Conservation (phyloP, 2,113 vertebrate genomes). For the Halcyon senegalensis region DNA sequence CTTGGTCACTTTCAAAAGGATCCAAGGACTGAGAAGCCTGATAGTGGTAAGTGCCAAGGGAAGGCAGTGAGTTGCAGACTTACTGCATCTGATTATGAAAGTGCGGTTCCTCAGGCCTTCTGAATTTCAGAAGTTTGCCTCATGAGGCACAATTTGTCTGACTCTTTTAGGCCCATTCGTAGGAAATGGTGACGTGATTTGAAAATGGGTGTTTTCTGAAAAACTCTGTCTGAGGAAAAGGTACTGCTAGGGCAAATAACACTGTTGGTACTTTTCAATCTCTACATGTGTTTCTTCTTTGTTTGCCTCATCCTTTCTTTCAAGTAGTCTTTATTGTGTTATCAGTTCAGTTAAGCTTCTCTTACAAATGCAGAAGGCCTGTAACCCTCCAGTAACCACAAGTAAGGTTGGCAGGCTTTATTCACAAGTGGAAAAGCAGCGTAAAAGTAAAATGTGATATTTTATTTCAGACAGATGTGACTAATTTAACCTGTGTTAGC, state of each 20-base stretch:
- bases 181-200: not conserved
- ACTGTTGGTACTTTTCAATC: not conserved
- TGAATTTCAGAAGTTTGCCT: not conserved
- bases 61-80: not conserved
- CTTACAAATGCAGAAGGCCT: not conserved
- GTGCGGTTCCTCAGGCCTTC: not conserved
- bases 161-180: not conserved
- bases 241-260: not conserved
- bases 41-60: not conserved
- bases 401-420: not conserved
- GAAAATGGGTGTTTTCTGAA: not conserved
- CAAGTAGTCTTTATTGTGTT: not conserved
- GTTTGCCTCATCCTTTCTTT: not conserved
- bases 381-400: not conserved
- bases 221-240: not conserved
- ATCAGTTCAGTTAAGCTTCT: not conserved
- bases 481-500: not conserved
- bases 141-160: not conserved
- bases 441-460: not conserved
- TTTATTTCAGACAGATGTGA: not conserved
- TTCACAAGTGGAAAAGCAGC: not conserved
- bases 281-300: not conserved
- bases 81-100: rapidly evolving
- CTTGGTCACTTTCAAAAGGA: not conserved
- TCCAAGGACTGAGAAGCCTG: not conserved